Base-by-base conservation (phyloP, 64 coral and sea anemone species). In the Stylophora pistillata region DNA sequence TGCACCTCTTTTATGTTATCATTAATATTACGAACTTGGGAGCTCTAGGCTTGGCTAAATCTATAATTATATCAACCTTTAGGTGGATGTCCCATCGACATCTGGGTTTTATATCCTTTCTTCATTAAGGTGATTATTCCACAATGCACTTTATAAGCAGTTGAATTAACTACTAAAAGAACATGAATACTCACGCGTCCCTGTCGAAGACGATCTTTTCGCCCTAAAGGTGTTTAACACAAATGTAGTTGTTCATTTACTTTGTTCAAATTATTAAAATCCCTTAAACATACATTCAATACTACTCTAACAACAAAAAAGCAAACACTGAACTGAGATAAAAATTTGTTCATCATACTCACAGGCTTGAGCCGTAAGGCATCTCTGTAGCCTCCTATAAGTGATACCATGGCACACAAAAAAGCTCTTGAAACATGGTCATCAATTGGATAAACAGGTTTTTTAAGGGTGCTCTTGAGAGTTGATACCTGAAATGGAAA, bases 331-430 rank as follows among this genome's bases (percentile, higher is more conserved):
- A 63, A 18, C 9, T 53, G 13, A 34, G 28, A 77, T 34, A 77
- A 18, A 62, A 23, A 9, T 26, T 21, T 14, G 11, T 27, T 30
- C 17, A 55, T 20, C 1, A 21, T 3, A 95, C 93, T 95, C 80
- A 98, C 96, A 58, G 90, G 21, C 56, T 96, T 92, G 12, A 98
- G 89, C 17, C 74, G 79, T 18, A 98, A 29, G 17, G 96, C 96
- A 87, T 98, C 90, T 90, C 96, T 85, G 86, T 98, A 98, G 20
- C 96, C 69, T 13, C 96, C 93, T 10, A 98, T 91, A 53, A 98
- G 82, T 37, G 71, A 86, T 2, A 98, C 96, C 89, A 98, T 94
- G 20, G 96, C 96, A 78, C 81, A 55, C 9, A 98, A 85, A 77
- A 98, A 98, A 5, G 90, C 89, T 15, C 47, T 94, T 12, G 96